Percentiles rank a stretch among this genome's conserved stretches.
These are phyloP conservation scores for Dasysyrphus tricinctus DNA, from an alignment of 2,888 invertebrate genomes.

Conservation along the genomic window DNA sequence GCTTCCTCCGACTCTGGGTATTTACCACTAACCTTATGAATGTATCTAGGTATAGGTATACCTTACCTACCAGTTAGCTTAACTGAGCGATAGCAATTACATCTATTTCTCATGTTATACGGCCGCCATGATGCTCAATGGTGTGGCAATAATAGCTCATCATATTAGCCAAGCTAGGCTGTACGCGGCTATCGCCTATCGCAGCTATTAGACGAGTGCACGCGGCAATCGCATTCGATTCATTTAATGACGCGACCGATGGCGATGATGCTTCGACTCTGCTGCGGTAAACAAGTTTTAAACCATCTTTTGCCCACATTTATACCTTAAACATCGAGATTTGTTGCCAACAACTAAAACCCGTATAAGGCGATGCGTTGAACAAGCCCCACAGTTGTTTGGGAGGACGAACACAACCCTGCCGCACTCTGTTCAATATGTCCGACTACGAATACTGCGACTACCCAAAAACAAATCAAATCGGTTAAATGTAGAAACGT, in stretches of 20 bases:
- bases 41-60: background rate
- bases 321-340: conserved; percentile 34
- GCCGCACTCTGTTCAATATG: background rate
- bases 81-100: conserved; percentile 56
- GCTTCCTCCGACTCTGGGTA: conserved; percentile 12
- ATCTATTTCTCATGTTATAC: conserved; percentile 67
- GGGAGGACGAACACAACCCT: conserved; percentile 29
- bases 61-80: conserved; percentile 23
- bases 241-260: conserved; percentile 50
- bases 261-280: conserved; percentile 22
- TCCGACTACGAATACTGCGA: conserved; percentile 13
- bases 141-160: conserved; percentile 74
- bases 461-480: conserved; percentile 68
- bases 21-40: background rate
- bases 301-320: conserved; percentile 56
- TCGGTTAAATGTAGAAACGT: conserved; percentile 63
- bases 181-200: conserved; percentile 39
- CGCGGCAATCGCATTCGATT: conserved; percentile 47
- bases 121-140: conserved; percentile 72
- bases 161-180: conserved; percentile 55
- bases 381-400: conserved; percentile 40
- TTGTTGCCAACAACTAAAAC: conserved; percentile 58
- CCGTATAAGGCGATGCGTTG: conserved; percentile 63
- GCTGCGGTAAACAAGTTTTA: conserved; percentile 63
- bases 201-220: conserved; percentile 56